Base-by-base conservation (phyloP, 2,888 invertebrate genomes). In the Melolontha melolontha region DNA sequence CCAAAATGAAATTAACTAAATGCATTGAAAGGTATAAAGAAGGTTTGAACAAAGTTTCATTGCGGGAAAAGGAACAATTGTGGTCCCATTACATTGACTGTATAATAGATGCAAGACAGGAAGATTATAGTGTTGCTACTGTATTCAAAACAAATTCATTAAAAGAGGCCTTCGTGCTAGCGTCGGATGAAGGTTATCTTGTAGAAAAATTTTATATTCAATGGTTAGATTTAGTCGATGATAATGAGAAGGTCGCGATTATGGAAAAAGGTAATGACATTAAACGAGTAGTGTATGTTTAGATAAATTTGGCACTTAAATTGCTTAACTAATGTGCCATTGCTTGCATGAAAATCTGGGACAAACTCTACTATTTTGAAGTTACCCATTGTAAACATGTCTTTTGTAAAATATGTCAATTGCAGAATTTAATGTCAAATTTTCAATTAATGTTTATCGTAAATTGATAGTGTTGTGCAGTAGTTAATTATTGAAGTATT, bases 61-160 rank as follows among this genome's bases (percentile, higher is more conserved):
- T 49, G 2, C 47, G 67, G 0, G 75, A 74, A 41, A 77, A 74
- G 65, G 42, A 59, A 7, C 57, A 72, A 22, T 67, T 80, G 47
- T 78, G 78, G 78, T 64, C 59, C 29, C 55, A 74, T 76, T 89
- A 87, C 72, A 80, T 90, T 59, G 86, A 89, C 69, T 86, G 85
- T 22, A 82, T 90, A 79, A 72, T 87, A 27, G 85, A 87, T 71
- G 79, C 88, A 0, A 86, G 86, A 77, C 81, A 83, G 22, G 85
- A 88, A 66, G 73, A 79, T 11, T 79, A 79, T 1, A 78, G 81
- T 0, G 81, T 87, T 29, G 83, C 85, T 1, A 82, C 82, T 42
- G 83, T 83, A 49, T 83, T 84, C 11, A 87, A 86, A 72, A 83
- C 82, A 27, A 85, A 86, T 68, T 79, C 86, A 22, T 76, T 89